These are phyloP conservation scores for Ceratosolen fusciceps DNA, from an alignment of 1,140 invertebrate species.

Conservation along the genomic window DNA sequence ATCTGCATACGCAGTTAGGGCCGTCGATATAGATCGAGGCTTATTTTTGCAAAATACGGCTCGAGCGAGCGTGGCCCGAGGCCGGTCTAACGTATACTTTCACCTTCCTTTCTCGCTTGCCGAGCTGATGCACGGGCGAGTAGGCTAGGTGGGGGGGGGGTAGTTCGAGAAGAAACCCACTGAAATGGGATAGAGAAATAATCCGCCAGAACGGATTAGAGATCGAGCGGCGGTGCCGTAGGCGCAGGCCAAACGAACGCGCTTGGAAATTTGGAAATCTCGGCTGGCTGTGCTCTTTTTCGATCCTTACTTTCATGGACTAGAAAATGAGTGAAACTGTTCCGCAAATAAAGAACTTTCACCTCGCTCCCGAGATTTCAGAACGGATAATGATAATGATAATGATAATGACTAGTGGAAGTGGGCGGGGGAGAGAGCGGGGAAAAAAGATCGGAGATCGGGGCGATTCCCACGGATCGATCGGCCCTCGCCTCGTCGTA, in stretches of 20 bases:
- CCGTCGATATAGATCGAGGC: too few relatives aligned
- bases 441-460: slow-evolving; percentile 14
- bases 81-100: too few relatives aligned
- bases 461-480: too few relatives aligned
- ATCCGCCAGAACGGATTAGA: neutral
- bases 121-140: too few relatives aligned
- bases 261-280: slow-evolving; percentile 39
- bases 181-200: slow-evolving; percentile 1
- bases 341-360: slow-evolving; percentile 36
- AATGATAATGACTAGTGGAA: neutral
- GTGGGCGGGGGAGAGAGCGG: neutral
- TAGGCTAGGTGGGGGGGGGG: too few relatives aligned
- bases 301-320: slow-evolving; percentile 22
- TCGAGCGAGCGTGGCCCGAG: too few relatives aligned
- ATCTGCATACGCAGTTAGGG: too few relatives aligned
- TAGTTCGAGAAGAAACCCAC: neutral
- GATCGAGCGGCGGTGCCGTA: neutral
- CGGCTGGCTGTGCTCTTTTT: slow-evolving; percentile 24
- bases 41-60: too few relatives aligned
- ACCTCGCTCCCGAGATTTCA: neutral
- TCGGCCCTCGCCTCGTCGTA: too few relatives aligned
- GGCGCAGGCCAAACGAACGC: neutral
- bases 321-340: slow-evolving; percentile 46
- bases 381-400: slow-evolving; percentile 29
- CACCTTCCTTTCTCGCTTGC: too few relatives aligned